Percentiles rank a stretch among this genome's conserved stretches.
Conservation (phyloP, 2,797 vertebrate genomes). For the Harpagifer antarcticus region DNA sequence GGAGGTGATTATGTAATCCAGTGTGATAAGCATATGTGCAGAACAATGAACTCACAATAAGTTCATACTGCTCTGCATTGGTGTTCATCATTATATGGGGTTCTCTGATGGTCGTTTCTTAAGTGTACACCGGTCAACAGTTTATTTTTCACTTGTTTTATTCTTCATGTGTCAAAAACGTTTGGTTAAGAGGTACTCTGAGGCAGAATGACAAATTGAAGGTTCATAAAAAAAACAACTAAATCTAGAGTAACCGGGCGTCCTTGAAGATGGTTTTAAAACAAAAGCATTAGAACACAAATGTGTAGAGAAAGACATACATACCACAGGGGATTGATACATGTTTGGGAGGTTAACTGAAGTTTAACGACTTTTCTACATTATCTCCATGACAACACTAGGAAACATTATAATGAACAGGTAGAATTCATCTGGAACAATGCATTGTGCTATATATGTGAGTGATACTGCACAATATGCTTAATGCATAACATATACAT, state of each 20-base stretch:
- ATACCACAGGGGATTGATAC: not conserved
- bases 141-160: not conserved
- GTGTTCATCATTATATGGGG: no score
- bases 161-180: not conserved
- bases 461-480: not conserved
- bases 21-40: not conserved
- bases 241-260: no score
- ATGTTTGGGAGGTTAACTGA: not conserved
- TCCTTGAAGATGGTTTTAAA: not conserved
- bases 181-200: no score
- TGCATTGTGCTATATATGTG: not conserved
- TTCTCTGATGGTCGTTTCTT: not conserved
- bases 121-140: not conserved
- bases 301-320: not conserved
- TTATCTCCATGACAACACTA: conserved; percentile 65
- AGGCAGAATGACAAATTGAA: not conserved
- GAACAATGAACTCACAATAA: not conserved
- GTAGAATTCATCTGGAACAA: not conserved
- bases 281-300: not conserved
- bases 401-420: not conserved
- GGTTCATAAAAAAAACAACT: not conserved
- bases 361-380: not conserved
- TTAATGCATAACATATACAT: not conserved
- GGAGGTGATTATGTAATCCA: conserved; percentile 12
- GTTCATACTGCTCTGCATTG: not conserved